Conservation (phyloP, 2,113 vertebrate species). For the Lucifuga dentata region DNA sequence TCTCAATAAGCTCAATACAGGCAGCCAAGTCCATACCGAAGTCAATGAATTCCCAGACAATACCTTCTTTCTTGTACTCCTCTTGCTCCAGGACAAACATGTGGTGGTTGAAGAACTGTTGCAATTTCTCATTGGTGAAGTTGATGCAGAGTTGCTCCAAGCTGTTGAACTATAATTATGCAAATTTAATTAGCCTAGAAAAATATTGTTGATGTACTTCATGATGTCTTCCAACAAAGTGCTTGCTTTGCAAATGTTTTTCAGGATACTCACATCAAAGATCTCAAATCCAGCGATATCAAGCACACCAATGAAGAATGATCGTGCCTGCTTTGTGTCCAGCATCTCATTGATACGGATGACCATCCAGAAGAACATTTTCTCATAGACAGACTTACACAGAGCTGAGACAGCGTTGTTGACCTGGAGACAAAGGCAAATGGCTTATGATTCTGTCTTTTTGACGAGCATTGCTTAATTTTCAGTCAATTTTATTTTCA, state of each 20-base stretch:
- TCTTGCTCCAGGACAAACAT: conserved; percentile 90
- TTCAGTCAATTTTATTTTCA: too few relatives aligned
- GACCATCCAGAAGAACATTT: conserved; percentile 88
- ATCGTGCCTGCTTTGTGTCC: conserved; percentile 82
- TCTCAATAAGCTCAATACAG: conserved; percentile 91
- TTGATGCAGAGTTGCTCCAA: conserved; percentile 90
- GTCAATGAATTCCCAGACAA: conserved; percentile 90
- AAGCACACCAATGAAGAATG: conserved; percentile 83
- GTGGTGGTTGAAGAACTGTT: conserved; percentile 89
- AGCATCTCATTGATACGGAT: conserved; percentile 84
- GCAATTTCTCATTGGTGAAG: conserved; percentile 90
- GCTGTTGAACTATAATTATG: conserved; percentile 83
- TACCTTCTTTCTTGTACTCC: conserved; percentile 90
- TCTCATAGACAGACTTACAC: conserved; percentile 84
- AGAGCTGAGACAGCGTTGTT: conserved; percentile 80
- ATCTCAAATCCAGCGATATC: conserved; percentile 87
- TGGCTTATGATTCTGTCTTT: neutral
- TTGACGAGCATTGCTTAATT: too few relatives aligned
- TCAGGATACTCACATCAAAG: conserved; percentile 78
- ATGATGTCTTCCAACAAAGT: too few relatives aligned
- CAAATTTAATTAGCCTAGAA: too few relatives aligned
- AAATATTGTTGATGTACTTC: too few relatives aligned
- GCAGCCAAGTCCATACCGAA: conserved; percentile 92
- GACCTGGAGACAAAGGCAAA: conserved; percentile 59
- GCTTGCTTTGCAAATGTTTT: neutral